These are phyloP conservation scores for Taeniopygia guttata DNA, from an alignment of 2,797 vertebrate species.

Conservation along the genomic window DNA sequence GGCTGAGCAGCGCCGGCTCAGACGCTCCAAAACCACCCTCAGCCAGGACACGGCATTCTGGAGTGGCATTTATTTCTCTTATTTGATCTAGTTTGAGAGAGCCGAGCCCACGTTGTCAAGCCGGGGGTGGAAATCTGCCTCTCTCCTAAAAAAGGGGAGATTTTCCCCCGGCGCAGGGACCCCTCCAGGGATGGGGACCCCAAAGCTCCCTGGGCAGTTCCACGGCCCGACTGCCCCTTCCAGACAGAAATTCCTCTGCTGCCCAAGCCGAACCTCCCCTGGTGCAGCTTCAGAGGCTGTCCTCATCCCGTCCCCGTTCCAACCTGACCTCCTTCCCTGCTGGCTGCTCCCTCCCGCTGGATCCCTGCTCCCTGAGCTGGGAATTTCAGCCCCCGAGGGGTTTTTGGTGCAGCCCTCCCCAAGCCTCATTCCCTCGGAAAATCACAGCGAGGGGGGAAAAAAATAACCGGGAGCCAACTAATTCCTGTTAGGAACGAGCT, in stretches of 20 bases:
- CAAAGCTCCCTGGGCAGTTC: background rate
- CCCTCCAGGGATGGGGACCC: background rate
- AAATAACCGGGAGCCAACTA: background rate
- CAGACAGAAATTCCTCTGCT: background rate
- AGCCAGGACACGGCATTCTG: background rate
- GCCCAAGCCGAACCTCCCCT: background rate
- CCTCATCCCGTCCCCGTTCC: background rate
- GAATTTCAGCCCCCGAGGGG: accelerated
- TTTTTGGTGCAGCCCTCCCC: background rate
- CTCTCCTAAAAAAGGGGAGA: background rate
- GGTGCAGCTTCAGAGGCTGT: accelerated
- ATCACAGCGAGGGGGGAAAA: background rate
- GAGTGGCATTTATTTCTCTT: background rate
- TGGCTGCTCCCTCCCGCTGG: background rate
- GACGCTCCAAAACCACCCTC: background rate
- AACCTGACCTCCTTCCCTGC: background rate
- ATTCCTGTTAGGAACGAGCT: conserved; percentile 19
- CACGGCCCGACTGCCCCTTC: accelerated
- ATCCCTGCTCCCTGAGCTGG: accelerated
- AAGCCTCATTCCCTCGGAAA: background rate
- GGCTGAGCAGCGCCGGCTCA: background rate
- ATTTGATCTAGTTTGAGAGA: background rate
- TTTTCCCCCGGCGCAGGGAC: background rate
- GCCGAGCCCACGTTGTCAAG: background rate
- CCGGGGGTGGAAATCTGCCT: background rate